A percentile compares a stretch with the other conserved stretches of the same genome.
These are phyloP conservation scores for Drosophila burlai DNA, from an alignment of 1,140 invertebrate species.

Conservation along the genomic window DNA sequence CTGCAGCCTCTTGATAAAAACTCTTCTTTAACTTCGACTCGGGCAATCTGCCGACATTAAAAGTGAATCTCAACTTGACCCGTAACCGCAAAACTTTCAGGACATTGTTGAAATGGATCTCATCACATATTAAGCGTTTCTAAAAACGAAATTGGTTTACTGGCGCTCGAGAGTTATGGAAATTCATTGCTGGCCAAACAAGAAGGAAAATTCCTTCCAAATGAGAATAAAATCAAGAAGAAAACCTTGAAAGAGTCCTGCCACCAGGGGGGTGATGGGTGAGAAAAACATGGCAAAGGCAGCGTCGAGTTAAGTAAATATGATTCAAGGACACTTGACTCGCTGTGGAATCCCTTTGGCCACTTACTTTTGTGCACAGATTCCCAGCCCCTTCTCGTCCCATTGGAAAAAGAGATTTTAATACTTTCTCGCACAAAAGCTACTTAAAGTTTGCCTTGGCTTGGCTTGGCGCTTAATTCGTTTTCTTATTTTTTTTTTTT, in stretches of 20 bases:
- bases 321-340: constrained; percentile 79
- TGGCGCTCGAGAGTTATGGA: constrained; percentile 50
- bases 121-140: constrained; percentile 47
- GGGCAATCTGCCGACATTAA: constrained; percentile 22
- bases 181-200: constrained; percentile 61
- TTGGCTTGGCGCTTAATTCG: constrained; percentile 67
- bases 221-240: constrained; percentile 48
- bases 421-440: constrained; percentile 79
- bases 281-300: constrained; percentile 19
- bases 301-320: constrained; percentile 76
- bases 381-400: constrained; percentile 16
- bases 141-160: constrained; percentile 43
- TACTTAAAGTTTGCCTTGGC: constrained; percentile 75
- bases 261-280: background rate
- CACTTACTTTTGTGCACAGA: constrained; percentile 63
- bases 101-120: constrained; percentile 32
- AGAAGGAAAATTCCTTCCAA: constrained; percentile 58
- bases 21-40: constrained; percentile 3
- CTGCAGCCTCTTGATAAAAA: constrained; percentile 35
- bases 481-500: constrained; percentile 34
- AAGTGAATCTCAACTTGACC: constrained; percentile 28
- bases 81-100: constrained; percentile 31
- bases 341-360: constrained; percentile 69
- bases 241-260: constrained; percentile 13
- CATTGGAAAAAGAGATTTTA: constrained; percentile 75